Conservation (phyloP, 2,113 vertebrate genomes). For the Sinocyclocheilus grahami region DNA sequence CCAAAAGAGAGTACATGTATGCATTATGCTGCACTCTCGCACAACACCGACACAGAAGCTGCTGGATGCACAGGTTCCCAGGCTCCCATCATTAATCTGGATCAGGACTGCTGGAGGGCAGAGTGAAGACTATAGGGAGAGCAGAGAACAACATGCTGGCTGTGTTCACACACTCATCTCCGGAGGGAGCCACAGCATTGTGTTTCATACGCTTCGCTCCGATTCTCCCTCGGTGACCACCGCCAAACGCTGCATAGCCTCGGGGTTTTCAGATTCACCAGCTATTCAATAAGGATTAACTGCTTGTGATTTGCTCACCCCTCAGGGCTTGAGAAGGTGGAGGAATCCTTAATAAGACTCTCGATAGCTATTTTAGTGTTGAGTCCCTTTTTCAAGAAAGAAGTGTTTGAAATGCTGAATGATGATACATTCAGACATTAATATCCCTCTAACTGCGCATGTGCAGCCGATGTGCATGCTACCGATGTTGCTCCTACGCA, state of each 20-base stretch:
- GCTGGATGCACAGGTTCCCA: conserved; percentile 19
- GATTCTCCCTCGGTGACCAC: conserved; percentile 19
- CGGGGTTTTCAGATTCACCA: conserved; percentile 16
- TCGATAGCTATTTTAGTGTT: neutral
- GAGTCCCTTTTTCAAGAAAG: neutral
- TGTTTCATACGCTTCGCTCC: conserved; percentile 1
- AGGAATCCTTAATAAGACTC: conserved; percentile 22
- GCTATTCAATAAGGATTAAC: conserved; percentile 39
- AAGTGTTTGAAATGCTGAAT: conserved; percentile 5
- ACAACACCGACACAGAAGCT: neutral
- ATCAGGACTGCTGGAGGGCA: conserved; percentile 10
- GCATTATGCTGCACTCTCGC: neutral
- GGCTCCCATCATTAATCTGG: conserved; percentile 34
- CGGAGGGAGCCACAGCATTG: neutral
- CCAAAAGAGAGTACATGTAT: neutral
- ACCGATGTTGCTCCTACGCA: conserved; percentile 1
- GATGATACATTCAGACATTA: conserved; percentile 2
- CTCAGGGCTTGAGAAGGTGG: conserved; percentile 25
- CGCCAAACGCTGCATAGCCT: neutral
- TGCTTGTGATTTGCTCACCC: conserved; percentile 26
- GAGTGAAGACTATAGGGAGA: conserved; percentile 13
- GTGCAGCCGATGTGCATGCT: neutral
- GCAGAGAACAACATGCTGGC: conserved; percentile 22
- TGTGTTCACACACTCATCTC: conserved; percentile 15
- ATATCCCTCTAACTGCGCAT: neutral